phyloP scores from a whole-genome alignment of 2,113 vertebrate genomes.

The Cryptomyrus ogoouensis region DNA sequence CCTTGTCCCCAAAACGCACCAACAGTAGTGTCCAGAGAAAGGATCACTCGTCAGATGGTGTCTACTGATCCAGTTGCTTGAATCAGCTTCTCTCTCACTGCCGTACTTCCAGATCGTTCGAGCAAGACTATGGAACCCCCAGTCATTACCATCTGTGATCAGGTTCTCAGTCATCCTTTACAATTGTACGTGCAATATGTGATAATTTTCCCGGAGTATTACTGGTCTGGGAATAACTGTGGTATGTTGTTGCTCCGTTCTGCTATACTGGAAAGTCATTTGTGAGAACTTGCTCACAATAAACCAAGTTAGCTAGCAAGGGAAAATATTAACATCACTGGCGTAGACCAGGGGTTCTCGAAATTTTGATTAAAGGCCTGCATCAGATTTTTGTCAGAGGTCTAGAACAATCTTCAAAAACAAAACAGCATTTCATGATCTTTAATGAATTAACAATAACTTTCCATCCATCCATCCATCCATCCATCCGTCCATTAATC shows the following conservation, averaged over 20 bases:
- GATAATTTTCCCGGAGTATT: neutral
- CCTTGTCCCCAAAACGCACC: neutral
- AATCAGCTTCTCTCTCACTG: neutral
- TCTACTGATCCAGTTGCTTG: neutral
- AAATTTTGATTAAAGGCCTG: neutral
- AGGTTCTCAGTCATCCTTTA: neutral
- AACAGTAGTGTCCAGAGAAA: neutral
- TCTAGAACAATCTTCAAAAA: neutral
- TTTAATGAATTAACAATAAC: neutral
- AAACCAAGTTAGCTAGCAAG: neutral
- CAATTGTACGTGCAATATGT: neutral
- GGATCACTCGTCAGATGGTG: neutral
- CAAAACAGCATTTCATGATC: neutral
- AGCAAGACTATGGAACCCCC: neutral
- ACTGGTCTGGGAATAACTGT: neutral
- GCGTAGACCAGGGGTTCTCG: neutral
- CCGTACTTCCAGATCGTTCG: neutral
- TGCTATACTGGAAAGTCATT: neutral
- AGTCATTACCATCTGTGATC: neutral
- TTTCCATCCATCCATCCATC: too few relatives aligned
- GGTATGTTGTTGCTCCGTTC: neutral
- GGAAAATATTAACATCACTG: neutral
- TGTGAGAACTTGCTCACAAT: neutral
- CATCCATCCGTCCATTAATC: neutral
- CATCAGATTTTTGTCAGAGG: neutral